Evolutionary conservation across 1,140 invertebrate species (phyloP), one percentile per base, ranked within the genome.

Genomic region (Camponotus pennsylvanicus): DNA sequence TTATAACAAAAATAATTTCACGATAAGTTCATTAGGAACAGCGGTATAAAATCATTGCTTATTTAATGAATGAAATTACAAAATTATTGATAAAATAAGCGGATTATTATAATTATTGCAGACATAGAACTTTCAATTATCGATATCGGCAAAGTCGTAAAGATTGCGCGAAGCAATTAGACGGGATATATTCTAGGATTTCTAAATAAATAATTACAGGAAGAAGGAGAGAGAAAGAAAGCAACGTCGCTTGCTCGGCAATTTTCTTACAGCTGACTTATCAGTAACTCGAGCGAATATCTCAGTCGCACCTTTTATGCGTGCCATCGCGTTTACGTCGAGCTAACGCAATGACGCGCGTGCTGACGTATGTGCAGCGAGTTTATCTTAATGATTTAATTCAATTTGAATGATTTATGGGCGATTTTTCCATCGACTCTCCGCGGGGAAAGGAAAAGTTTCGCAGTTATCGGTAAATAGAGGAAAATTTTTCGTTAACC

Each of bases 291-390:
- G 61, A 79, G 42, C 61, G 42, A 8, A 45, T 37, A 27, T 67
- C 45, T 40, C 18, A 42, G 61, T 69, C 34, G 32, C 45, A 57
- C 45, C 64, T 80, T 80, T 80, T 80, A 70, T 55, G 63, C 2
- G 37, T n/a, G 40, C 40, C 66, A 69, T 21, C 66, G 66, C 64
- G 15, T 21, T 80, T 70, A 80, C 78, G 49, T 42, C 49, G 78
- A 57, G 59, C 57, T 49, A 70, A 42, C 27, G 78, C 49, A 42
- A 57, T 80, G 78, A 80, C 64, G 78, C 64, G 78, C 64, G 64
- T 57, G 64, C 64, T 80, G 78, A 80, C 64, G 78, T 80, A 80
- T 37, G 37, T 34, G 0, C n/a, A 79, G 15, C 11, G 77, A 32
- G 45, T 40, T 70, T 55, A 70, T 80, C 78, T 57, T 21, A 32